Evolutionary conservation across 2,888 invertebrate genomes (phyloP).

Genomic region (Plemyria rubiginata): DNA sequence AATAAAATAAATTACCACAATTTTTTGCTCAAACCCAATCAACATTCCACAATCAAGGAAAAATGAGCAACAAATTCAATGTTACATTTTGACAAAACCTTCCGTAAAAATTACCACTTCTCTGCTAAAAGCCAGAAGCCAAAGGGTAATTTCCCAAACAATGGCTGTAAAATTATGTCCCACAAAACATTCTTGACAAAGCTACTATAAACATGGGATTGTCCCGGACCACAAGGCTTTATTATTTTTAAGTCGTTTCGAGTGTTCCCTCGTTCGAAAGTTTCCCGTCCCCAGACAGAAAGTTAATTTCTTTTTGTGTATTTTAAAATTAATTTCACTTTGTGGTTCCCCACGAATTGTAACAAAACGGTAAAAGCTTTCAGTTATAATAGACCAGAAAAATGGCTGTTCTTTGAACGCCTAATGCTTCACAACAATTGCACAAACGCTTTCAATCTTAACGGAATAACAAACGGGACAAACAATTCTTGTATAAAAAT

Average conservation of each 20-base stretch:
- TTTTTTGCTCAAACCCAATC: too few species aligned
- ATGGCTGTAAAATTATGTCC: conserved; percentile 40
- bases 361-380: conserved; percentile 74
- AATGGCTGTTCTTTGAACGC: conserved; percentile 63
- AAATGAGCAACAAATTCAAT: conserved; percentile 11
- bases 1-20: too few species aligned
- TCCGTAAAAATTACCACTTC: conserved; percentile 20
- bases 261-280: conserved; percentile 75
- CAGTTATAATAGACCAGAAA: conserved; percentile 67
- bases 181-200: conserved; percentile 42
- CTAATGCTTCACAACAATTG: conserved; percentile 60
- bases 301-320: conserved; percentile 84
- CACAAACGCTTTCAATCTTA: conserved; percentile 31
- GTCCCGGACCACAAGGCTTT: conserved; percentile 66
- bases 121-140: conserved; percentile 31
- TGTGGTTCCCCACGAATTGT: conserved; percentile 77
- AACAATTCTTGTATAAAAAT: background rate
- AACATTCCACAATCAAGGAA: background rate
- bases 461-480: conserved; percentile 10
- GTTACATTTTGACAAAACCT: conserved; percentile 24
- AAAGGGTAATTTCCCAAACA: conserved; percentile 34
- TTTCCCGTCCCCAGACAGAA: conserved; percentile 72
- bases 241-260: conserved; percentile 80
- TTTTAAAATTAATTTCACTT: conserved; percentile 84
- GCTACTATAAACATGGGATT: conserved; percentile 58